These are phyloP conservation scores for Rhyacichthys aspro DNA, from an alignment of 2,797 vertebrate species.

Conservation along the genomic window DNA sequence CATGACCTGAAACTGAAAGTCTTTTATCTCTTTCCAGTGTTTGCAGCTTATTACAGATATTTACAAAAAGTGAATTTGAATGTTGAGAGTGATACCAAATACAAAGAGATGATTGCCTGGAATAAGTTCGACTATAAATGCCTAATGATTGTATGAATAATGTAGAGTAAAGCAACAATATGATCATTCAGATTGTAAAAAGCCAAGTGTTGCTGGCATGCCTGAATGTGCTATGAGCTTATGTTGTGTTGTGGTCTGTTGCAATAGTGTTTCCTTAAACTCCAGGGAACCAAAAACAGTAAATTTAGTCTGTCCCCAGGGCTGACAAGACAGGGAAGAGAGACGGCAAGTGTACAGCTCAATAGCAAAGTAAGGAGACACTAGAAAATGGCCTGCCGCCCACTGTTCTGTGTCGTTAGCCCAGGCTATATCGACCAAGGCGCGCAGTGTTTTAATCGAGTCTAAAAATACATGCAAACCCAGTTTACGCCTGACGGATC, in stretches of 20 bases:
- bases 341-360: conserved; percentile 37
- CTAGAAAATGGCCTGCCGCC: conserved; percentile 48
- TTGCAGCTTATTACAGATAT: not conserved
- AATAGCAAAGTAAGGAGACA: conserved; percentile 44
- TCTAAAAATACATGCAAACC: conserved; percentile 12
- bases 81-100: too few species aligned
- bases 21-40: conserved; percentile 8
- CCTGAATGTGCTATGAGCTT: conserved; percentile 35
- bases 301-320: conserved; percentile 54
- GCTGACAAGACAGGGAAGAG: conserved; percentile 25
- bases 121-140: too few species aligned
- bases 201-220: conserved; percentile 56
- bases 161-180: conserved; percentile 39
- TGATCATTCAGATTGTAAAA: conserved; percentile 58
- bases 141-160: too few species aligned
- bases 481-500: not conserved
- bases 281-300: conserved; percentile 53
- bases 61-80: too few species aligned
- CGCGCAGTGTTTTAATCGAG: conserved; percentile 19
- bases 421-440: conserved; percentile 13
- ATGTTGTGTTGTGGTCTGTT: conserved; percentile 38
- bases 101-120: too few species aligned
- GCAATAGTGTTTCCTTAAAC: conserved; percentile 60
- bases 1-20: conserved; percentile 8
- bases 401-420: conserved; percentile 36